These are phyloP conservation scores for Adelosebastes latens DNA, from an alignment of 2,797 vertebrate genomes.

Conservation along the genomic window DNA sequence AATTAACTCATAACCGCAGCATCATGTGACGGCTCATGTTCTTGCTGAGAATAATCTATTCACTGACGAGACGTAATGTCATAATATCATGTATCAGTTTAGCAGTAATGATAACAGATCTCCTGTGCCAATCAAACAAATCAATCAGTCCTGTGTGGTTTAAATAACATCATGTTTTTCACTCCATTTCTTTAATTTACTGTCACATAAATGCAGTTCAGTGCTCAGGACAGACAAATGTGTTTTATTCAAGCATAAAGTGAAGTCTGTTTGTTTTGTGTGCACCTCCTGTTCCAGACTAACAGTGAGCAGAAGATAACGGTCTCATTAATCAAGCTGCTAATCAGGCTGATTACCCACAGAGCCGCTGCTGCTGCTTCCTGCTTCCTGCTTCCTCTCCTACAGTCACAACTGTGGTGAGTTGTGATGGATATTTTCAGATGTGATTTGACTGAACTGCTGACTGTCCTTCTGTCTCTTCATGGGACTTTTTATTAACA, in stretches of 20 bases:
- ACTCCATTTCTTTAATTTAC: neutral
- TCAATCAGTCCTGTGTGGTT: neutral
- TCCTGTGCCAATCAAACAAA: neutral
- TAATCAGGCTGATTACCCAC: constrained; percentile 35
- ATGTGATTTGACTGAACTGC: neutral
- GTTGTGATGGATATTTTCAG: neutral
- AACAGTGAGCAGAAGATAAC: neutral
- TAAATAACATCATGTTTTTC: neutral
- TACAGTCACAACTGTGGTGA: neutral
- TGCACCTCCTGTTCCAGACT: neutral
- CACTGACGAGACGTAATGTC: neutral
- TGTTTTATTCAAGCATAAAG: neutral
- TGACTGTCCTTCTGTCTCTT: neutral
- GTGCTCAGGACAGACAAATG: neutral
- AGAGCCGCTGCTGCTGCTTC: neutral
- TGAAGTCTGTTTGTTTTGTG: neutral
- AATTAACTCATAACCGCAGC: neutral
- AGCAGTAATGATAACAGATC: neutral
- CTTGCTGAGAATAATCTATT: neutral
- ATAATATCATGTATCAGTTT: neutral
- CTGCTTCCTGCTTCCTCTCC: neutral
- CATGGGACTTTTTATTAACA: neutral
- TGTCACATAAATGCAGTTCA: neutral
- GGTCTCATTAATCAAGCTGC: constrained; percentile 3
- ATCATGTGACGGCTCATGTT: neutral